Base-by-base conservation (phyloP, 2,797 vertebrate species). In the Steatocranus sp. region DNA sequence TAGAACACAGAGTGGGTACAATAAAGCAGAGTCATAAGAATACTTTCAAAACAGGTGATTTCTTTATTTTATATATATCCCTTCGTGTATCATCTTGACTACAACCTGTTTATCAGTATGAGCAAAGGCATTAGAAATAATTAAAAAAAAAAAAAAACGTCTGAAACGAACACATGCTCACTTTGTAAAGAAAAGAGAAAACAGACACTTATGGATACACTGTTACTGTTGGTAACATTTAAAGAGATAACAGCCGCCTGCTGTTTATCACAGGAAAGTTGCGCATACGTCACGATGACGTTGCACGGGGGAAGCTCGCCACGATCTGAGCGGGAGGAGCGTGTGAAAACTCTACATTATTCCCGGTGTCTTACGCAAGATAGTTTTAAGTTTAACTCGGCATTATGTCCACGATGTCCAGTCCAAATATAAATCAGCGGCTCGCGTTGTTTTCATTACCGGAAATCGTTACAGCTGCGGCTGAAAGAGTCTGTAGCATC, bases 261-360 rank as follows among this genome's bases (percentile, higher is more conserved):
- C 11, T 32, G 46, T 25, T 83, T 8, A 48, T 61, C 23, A 32
- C 54, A 48, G 30, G 63, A 74, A 53, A 11, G 41, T 80, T 83
- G 23, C 7, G 2, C 0, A 1, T 0, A 56, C 92, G 88, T 93
- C 89, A 88, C 15, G 1, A 3, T 93, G 92, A 95, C 93, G 92
- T 89, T 7, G 49, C 74, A 6, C 2, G 2, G 11, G 5, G 36
- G 23, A 8, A 25, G 30, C 30, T 51, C 5, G 2, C 4, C 3
- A 83, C 9, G 81, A 75, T 58, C 84, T 80, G 58, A 89, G 61
- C 3, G 54, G 32, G 49, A 82, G 32, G 38, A n/a, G 10, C 15
- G 27, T 36, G 14, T 36, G 10, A 75, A 76, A n/a, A 7, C 54
- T 48, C 54, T 50, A 11, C 18, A 17, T 25, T 18, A 2, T 2